Conservation (phyloP, 2,888 invertebrate genomes). For the Lepidochrysops patricia region DNA sequence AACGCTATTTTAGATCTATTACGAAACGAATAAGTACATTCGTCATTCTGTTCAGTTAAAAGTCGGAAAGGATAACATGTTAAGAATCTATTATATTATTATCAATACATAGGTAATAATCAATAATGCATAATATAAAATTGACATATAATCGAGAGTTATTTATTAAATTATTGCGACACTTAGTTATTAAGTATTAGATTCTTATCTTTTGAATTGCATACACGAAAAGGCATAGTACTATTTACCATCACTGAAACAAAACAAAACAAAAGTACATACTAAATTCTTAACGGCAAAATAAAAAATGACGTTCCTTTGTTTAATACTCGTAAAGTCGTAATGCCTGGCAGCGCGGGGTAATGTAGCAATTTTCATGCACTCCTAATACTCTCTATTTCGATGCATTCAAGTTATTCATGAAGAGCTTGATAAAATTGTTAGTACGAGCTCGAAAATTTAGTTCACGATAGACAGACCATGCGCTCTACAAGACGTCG, state of each 20-base stretch:
- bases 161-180: too few species aligned
- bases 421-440: conserved; percentile 1
- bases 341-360: conserved; percentile 2
- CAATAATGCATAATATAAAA: too few species aligned
- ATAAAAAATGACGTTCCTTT: conserved; percentile 2
- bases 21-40: too few species aligned
- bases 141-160: too few species aligned
- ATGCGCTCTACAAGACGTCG: background rate
- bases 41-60: too few species aligned
- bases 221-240: background rate
- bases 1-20: too few species aligned
- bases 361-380: conserved; percentile 4
- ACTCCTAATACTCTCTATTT: conserved; percentile 1
- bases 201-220: too few species aligned
- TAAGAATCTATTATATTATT: too few species aligned
- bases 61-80: too few species aligned
- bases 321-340: conserved; percentile 1
- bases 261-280: background rate
- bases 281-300: background rate
- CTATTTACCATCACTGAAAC: background rate
- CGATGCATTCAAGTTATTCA: conserved; percentile 2
- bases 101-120: too few species aligned
- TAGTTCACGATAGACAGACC: background rate
- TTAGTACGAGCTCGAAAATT: background rate
- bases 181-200: too few species aligned